Base-by-base conservation (phyloP, 2,797 vertebrate genomes). In the Phalanger gymnotis region DNA sequence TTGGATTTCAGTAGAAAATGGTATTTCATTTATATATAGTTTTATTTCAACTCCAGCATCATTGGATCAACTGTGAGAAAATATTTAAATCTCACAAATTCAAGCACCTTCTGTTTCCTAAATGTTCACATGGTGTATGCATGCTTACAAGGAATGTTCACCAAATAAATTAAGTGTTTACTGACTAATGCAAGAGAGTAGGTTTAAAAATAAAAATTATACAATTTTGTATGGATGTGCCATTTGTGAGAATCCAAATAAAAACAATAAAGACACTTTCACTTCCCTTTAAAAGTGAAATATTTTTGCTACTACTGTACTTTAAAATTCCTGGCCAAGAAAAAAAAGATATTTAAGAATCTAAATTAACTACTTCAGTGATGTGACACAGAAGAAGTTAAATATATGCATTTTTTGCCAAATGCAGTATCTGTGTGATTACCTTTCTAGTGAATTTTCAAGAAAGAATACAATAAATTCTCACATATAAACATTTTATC, bases 21-120 rank as follows among this genome's bases (percentile, higher is more conserved):
- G 53, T 61, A 92, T 52, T 93, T 95, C 30, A 40, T 89, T 97
- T 95, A 91, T 66, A 92, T 30, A 92, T 53, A 93, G 92, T 95
- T 98, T 97, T 96, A 97, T 96, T 95, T 96, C 93, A 94, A 93
- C 93, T 4, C 4, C 7, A 96, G 91, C 0, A 96, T 93, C 94
- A 93, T 54, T 96, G 11, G 47, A 96, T 92, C 94, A 96, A 97
- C 91, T 93, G 94, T 96, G 73, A 97, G 94, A 96, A 98, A 97
- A 97, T 94, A 98, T 97, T 98, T 96, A 98, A 98, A 95, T 97
- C 95, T 97, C 95, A 97, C 96, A 96, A 97, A 96, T 94, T 97
- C 96, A 97, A 97, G 96, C 93, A 96, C 95, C 97, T 98, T 98
- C 97, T 98, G 97, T 96, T 98, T 97, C 96, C 93, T 96, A 95